Conservation (phyloP, 2,113 vertebrate genomes). For the Lasiurus borealis region DNA sequence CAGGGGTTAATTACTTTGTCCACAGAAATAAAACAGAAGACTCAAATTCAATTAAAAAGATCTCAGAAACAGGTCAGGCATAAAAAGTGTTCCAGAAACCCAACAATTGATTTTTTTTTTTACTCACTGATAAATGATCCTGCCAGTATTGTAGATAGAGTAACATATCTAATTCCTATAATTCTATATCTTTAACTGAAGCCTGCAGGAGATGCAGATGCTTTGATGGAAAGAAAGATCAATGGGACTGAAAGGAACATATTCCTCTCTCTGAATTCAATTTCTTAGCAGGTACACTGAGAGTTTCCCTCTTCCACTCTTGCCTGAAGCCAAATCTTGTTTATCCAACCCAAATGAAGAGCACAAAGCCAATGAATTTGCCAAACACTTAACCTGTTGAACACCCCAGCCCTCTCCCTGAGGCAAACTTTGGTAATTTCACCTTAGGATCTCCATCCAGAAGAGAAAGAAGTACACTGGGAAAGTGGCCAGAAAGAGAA, state of each 20-base stretch:
- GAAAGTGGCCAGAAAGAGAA: not conserved
- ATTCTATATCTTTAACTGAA: constrained; percentile 79
- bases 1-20: constrained; percentile 77
- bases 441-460: not conserved
- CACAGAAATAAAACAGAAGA: constrained; percentile 74
- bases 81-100: constrained; percentile 80
- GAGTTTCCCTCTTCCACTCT: not conserved
- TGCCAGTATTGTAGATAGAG: constrained; percentile 74
- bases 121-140: constrained; percentile 83
- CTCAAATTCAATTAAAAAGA: constrained; percentile 82
- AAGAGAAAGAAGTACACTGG: constrained; percentile 5
- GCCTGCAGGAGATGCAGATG: constrained; percentile 70
- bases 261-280: constrained; percentile 57
- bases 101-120: constrained; percentile 78
- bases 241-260: constrained; percentile 70
- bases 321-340: constrained; percentile 56
- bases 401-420: not conserved
- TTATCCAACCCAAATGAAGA: constrained; percentile 53
- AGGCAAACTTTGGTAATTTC: constrained; percentile 14
- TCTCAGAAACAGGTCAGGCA: constrained; percentile 81
- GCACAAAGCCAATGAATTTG: not conserved
- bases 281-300: constrained; percentile 54
- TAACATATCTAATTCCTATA: constrained; percentile 81
- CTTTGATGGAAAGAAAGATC: constrained; percentile 72
- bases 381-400: constrained; percentile 2